phyloP scores from a whole-genome alignment of 2,888 invertebrate genomes.

The Stenodema calcarata region DNA sequence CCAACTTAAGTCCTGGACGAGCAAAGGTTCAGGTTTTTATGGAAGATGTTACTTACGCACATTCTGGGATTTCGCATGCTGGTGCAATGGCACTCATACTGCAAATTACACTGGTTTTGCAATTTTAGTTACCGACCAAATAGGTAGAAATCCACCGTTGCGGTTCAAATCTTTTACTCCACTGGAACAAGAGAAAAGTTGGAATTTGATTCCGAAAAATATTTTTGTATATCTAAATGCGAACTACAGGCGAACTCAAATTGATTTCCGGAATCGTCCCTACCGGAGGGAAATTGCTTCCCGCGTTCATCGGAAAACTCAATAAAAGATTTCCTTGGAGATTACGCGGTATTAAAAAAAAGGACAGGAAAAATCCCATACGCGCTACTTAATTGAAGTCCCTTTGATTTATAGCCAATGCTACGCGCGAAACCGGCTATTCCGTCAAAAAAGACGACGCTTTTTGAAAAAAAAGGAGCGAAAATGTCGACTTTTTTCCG shows the following conservation, averaged over 20 bases:
- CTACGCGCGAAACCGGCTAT: not conserved
- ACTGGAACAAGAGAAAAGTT: too few relatives aligned
- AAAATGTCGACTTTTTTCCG: not conserved
- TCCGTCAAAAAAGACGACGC: not conserved
- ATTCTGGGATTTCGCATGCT: too few relatives aligned
- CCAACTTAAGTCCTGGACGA: too few relatives aligned
- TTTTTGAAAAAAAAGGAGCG: not conserved
- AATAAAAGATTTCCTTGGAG: not conserved
- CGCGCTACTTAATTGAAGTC: not conserved
- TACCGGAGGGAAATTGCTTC: not conserved
- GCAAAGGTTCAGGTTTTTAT: too few relatives aligned
- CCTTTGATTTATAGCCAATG: not conserved
- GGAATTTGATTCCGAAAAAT: too few relatives aligned
- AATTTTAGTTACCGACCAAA: too few relatives aligned
- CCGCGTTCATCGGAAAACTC: not conserved
- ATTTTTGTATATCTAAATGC: too few relatives aligned
- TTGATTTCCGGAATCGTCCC: not conserved
- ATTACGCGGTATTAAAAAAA: not conserved
- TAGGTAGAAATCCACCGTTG: too few relatives aligned
- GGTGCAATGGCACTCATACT: too few relatives aligned
- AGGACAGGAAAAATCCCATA: not conserved
- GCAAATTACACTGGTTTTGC: too few relatives aligned
- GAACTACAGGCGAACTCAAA: not conserved
- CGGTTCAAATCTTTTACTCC: too few relatives aligned
- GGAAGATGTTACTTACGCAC: too few relatives aligned